Conservation (phyloP, 2,113 vertebrate genomes). For the Eptatretus burgeri region DNA sequence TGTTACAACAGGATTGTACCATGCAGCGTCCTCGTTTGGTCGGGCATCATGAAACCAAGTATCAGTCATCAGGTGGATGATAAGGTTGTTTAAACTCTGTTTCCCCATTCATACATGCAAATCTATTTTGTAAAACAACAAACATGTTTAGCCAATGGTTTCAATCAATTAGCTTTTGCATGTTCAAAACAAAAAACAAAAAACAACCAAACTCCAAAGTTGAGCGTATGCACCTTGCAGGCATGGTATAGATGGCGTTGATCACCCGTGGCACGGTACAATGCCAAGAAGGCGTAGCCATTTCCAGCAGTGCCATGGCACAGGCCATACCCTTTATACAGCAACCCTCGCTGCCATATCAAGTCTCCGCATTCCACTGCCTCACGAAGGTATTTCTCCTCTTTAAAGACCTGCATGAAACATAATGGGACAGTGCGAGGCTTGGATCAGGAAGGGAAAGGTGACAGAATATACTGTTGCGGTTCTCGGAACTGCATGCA, state of each 20-base stretch:
- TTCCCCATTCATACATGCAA: too few relatives aligned
- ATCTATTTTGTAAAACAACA: background rate
- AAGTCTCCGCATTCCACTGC: slow-evolving; percentile 61
- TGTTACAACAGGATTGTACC: too few relatives aligned
- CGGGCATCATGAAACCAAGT: too few relatives aligned
- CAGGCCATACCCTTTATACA: slow-evolving; percentile 73
- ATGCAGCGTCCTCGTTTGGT: too few relatives aligned
- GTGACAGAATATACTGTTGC: too few relatives aligned
- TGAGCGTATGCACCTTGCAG: slow-evolving; percentile 35
- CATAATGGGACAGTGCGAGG: too few relatives aligned
- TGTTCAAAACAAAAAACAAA: background rate
- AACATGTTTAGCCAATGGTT: background rate
- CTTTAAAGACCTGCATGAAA: slow-evolving; percentile 40
- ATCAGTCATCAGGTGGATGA: too few relatives aligned
- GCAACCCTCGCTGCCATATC: slow-evolving; percentile 71
- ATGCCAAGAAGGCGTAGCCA: slow-evolving; percentile 57
- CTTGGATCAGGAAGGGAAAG: too few relatives aligned
- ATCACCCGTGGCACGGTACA: slow-evolving; percentile 56
- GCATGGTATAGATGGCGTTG: slow-evolving; percentile 68
- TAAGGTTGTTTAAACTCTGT: too few relatives aligned
- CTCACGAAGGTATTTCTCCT: slow-evolving; percentile 84
- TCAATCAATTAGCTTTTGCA: background rate
- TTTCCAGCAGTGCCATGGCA: slow-evolving; percentile 79
- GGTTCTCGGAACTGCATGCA: too few relatives aligned
- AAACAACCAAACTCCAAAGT: too few relatives aligned